These are phyloP conservation scores for Geodia barretti DNA, from an alignment of 37 sponge, comb jelly and placozoan species.

Conservation along the genomic window DNA sequence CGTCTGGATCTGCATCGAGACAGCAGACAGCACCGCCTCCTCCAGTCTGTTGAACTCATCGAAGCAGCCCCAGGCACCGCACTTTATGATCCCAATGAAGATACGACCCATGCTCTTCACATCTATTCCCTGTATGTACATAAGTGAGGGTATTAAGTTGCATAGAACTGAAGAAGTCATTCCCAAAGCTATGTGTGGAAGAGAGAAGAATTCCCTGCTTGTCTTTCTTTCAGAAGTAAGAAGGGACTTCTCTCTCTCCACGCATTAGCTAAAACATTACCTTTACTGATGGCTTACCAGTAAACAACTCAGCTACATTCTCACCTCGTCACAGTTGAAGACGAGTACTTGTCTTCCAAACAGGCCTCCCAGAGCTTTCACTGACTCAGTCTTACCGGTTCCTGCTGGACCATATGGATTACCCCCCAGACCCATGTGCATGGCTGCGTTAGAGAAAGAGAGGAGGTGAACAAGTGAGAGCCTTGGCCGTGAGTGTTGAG, in stretches of 20 bases:
- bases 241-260: not conserved
- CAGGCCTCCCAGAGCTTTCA: conserved; percentile 95
- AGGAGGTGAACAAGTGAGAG: not conserved
- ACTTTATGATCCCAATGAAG: conserved; percentile 97
- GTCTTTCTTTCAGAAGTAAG: not conserved
- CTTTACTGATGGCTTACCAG: not conserved
- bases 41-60: conserved; percentile 99
- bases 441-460: too few species aligned
- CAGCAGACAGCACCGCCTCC: conserved; percentile 96
- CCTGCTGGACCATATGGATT: conserved; percentile 99
- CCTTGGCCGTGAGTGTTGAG: not conserved
- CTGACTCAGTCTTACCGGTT: conserved; percentile 99
- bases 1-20: conserved; percentile 97
- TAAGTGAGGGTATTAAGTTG: too few species aligned
- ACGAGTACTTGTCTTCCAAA: conserved; percentile 98
- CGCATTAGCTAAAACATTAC: not conserved
- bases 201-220: not conserved
- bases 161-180: too few species aligned
- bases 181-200: not conserved
- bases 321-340: conserved; percentile 99
- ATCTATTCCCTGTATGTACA: conserved; percentile 90
- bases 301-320: conserved; percentile 10
- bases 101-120: conserved; percentile 98
- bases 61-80: conserved; percentile 99
- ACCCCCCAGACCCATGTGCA: conserved; percentile 96